phyloP scores from a whole-genome alignment of 2,113 vertebrate species.

The Setophaga kirtlandii region DNA sequence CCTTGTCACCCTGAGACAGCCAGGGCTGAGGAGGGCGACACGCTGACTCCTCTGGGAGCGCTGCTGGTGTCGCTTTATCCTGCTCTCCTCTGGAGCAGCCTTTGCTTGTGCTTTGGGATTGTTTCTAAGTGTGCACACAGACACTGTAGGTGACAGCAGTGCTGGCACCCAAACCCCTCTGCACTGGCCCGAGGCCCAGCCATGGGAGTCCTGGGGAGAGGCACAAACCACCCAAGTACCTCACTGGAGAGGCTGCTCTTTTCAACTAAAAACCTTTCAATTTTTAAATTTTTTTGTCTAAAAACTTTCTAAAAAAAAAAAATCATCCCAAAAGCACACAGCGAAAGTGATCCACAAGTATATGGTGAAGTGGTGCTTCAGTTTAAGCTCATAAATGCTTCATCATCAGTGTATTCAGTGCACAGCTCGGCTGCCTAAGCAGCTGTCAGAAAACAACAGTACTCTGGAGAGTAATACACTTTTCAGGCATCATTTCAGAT shows the following conservation, averaged over 20 bases:
- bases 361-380: not conserved
- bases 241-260: not conserved
- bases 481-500: not conserved
- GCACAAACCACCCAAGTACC: not conserved
- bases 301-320: not conserved
- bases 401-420: not conserved
- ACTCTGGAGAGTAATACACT: not conserved
- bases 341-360: not conserved
- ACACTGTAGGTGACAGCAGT: not conserved
- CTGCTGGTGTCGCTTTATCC: not conserved
- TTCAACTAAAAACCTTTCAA: not conserved
- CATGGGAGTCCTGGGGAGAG: accelerated
- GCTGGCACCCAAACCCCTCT: accelerated
- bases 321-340: not conserved
- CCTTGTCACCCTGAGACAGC: not conserved
- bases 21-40: accelerated
- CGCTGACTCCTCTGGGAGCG: accelerated
- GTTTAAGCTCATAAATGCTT: not conserved
- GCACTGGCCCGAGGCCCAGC: no score
- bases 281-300: not conserved
- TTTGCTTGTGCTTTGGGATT: not conserved
- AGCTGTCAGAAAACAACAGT: constrained; percentile 4
- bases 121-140: not conserved
- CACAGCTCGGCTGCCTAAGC: not conserved
- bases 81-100: not conserved